These are phyloP conservation scores for Asbolus verrucosus DNA, from an alignment of 1,140 invertebrate genomes.

Conservation along the genomic window DNA sequence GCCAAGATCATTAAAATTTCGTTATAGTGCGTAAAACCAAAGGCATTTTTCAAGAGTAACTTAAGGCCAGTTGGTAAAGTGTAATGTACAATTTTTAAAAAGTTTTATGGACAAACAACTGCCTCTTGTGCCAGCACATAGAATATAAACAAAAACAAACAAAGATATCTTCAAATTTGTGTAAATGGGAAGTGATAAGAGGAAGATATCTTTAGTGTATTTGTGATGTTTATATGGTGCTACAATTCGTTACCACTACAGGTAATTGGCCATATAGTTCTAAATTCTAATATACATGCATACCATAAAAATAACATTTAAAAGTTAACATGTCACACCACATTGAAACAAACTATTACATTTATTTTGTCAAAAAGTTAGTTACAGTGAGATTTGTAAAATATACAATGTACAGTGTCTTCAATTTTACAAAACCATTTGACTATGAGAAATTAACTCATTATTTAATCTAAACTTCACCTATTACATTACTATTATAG, in stretches of 20 bases:
- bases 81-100: constrained; percentile 32
- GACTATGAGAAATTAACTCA: constrained; percentile 7
- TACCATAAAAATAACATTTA: constrained; percentile 45
- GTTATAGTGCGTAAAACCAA: constrained; percentile 33
- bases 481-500: constrained; percentile 18
- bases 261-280: constrained; percentile 43
- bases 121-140: constrained; percentile 36
- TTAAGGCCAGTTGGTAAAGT: constrained; percentile 34
- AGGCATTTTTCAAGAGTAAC: constrained; percentile 38
- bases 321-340: constrained; percentile 44
- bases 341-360: constrained; percentile 44
- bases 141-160: constrained; percentile 34
- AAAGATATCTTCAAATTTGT: constrained; percentile 30
- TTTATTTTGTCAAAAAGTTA: constrained; percentile 43
- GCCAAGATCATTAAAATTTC: constrained; percentile 44
- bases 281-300: constrained; percentile 44
- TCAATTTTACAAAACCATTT: constrained; percentile 38
- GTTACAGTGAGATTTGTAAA: constrained; percentile 43
- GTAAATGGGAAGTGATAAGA: constrained; percentile 22
- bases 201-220: constrained; percentile 39
- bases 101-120: constrained; percentile 34
- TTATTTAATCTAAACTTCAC: constrained; percentile 24
- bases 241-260: constrained; percentile 39
- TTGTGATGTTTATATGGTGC: constrained; percentile 35
- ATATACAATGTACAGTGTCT: constrained; percentile 43